phyloP scores from a whole-genome alignment of 2,888 invertebrate species.

The Mythimna vitellina region DNA sequence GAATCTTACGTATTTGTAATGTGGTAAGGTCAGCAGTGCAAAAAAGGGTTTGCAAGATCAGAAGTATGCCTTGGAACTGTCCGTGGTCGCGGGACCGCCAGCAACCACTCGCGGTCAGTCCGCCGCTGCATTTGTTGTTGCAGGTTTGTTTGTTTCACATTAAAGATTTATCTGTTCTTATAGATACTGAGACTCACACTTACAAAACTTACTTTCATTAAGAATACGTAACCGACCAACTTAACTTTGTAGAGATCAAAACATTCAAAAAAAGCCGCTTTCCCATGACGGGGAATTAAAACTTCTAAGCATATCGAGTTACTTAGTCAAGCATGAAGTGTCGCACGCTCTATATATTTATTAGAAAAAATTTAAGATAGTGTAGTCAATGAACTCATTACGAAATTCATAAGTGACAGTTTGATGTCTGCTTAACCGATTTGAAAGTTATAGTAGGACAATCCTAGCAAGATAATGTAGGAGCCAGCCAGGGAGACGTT shows the following conservation, averaged over 20 bases:
- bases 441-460: conserved; percentile 77
- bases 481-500: conserved; percentile 73
- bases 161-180: not conserved
- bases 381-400: conserved; percentile 78
- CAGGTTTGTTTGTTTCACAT: conserved; percentile 78
- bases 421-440: conserved; percentile 69
- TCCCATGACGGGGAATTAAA: conserved; percentile 29
- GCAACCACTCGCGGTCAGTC: conserved; percentile 79
- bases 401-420: conserved; percentile 73
- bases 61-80: conserved; percentile 86
- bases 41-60: conserved; percentile 67
- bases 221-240: not conserved
- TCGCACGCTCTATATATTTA: conserved; percentile 64
- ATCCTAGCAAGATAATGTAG: conserved; percentile 76
- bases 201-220: conserved; percentile 16
- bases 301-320: conserved; percentile 27
- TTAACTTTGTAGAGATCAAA: conserved; percentile 11
- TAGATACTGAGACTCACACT: not conserved
- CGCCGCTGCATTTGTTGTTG: conserved; percentile 77
- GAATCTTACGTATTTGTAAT: conserved; percentile 58
- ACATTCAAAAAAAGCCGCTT: conserved; percentile 13
- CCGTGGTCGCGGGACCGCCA: conserved; percentile 86
- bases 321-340: conserved; percentile 29
- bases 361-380: conserved; percentile 68
- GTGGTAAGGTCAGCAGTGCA: conserved; percentile 73